These are phyloP conservation scores for Sebastes goodei DNA, from an alignment of 2,797 vertebrate genomes.

Conservation along the genomic window DNA sequence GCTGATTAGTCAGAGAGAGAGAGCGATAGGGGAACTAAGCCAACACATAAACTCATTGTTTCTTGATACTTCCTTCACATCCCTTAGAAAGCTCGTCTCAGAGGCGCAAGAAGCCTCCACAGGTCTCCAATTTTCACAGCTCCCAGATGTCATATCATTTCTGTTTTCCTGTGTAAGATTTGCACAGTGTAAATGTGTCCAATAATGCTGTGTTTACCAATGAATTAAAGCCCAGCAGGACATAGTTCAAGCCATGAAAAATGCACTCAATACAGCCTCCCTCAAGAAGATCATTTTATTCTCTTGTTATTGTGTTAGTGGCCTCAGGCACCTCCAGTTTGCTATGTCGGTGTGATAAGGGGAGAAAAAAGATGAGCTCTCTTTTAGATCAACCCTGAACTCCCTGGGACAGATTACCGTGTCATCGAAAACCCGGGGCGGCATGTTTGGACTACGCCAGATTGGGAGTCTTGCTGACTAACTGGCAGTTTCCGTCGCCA, in stretches of 20 bases:
- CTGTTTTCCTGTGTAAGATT: slow-evolving; percentile 79
- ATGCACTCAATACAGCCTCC: slow-evolving; percentile 63
- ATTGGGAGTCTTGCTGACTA: slow-evolving; percentile 92
- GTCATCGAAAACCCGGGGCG: slow-evolving; percentile 87
- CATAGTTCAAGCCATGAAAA: slow-evolving; percentile 62
- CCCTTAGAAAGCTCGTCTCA: slow-evolving; percentile 82
- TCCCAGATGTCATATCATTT: slow-evolving; percentile 86
- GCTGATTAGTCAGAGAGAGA: slow-evolving; percentile 61
- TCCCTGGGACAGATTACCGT: slow-evolving; percentile 90
- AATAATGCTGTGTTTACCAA: slow-evolving; percentile 30
- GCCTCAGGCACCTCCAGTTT: slow-evolving; percentile 82
- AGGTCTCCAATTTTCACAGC: slow-evolving; percentile 85
- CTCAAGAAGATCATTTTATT: slow-evolving; percentile 68
- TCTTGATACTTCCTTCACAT: slow-evolving; percentile 84
- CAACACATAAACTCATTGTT: slow-evolving; percentile 75
- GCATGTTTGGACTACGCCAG: slow-evolving; percentile 91
- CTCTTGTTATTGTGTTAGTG: slow-evolving; percentile 67
- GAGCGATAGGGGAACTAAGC: slow-evolving; percentile 31
- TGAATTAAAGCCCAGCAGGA: slow-evolving; percentile 48
- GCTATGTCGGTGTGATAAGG: slow-evolving; percentile 87
- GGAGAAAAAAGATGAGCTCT: slow-evolving; percentile 90
- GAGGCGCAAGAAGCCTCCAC: slow-evolving; percentile 60
- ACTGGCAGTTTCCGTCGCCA: slow-evolving; percentile 95
- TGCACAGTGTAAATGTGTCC: slow-evolving; percentile 76
- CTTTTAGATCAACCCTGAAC: slow-evolving; percentile 91